phyloP scores from a whole-genome alignment of 2,888 invertebrate species.

The Andrena minutula region DNA sequence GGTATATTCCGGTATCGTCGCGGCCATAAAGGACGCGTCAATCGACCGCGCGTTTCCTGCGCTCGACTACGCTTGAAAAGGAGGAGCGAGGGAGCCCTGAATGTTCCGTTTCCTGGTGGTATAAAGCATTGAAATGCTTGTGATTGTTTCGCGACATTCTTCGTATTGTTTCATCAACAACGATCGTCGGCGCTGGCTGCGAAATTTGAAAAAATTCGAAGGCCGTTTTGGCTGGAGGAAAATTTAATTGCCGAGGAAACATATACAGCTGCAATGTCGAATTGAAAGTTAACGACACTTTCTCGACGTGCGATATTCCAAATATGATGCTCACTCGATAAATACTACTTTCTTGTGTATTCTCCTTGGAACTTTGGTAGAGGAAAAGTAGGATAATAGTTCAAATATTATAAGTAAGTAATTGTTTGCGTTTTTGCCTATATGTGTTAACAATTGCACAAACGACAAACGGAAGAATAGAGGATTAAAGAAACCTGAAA shows the following conservation, averaged over 20 bases:
- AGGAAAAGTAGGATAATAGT: too few relatives aligned
- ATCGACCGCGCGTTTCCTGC: slow-evolving; percentile 68
- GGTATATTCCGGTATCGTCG: slow-evolving; percentile 54
- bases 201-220: slow-evolving; percentile 19
- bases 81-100: slow-evolving; percentile 46
- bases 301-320: too few relatives aligned
- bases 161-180: slow-evolving; percentile 1
- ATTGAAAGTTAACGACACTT: too few relatives aligned
- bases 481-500: too few relatives aligned
- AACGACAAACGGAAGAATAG: too few relatives aligned
- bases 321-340: too few relatives aligned
- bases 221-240: not conserved
- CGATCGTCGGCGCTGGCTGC: not conserved
- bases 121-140: slow-evolving; percentile 47
- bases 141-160: slow-evolving; percentile 9
- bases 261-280: too few relatives aligned
- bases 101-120: slow-evolving; percentile 54
- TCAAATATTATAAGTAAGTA: too few relatives aligned
- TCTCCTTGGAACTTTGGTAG: too few relatives aligned
- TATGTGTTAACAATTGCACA: too few relatives aligned
- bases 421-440: too few relatives aligned
- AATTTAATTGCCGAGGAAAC: not conserved
- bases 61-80: slow-evolving; percentile 56
- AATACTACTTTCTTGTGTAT: too few relatives aligned
- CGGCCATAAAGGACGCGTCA: slow-evolving; percentile 65